Conservation (phyloP, 2,113 vertebrate genomes). For the Elanus axillaris region DNA sequence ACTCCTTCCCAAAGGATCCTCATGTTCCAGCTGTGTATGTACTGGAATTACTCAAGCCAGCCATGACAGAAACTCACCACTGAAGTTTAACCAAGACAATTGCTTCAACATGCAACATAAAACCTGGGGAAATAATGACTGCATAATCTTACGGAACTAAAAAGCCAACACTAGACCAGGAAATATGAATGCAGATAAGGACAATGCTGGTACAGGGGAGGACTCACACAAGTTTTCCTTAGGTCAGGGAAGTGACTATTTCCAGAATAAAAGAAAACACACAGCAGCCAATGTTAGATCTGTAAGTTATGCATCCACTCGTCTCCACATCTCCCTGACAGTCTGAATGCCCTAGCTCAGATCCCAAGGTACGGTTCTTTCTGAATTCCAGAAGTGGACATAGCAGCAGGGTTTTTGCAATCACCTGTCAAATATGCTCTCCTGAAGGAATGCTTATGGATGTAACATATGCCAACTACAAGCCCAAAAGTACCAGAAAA, state of each 20-base stretch:
- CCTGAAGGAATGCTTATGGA: background rate
- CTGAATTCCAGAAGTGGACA: background rate
- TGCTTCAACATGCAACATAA: background rate
- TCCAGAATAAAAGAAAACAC: background rate
- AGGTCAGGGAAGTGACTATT: background rate
- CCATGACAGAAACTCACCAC: background rate
- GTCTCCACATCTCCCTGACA: background rate
- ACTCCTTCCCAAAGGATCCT: constrained; percentile 36
- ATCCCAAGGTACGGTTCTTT: background rate
- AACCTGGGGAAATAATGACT: background rate
- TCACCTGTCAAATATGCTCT: background rate
- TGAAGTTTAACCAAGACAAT: background rate
- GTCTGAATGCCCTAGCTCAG: background rate
- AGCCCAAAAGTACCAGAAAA: background rate
- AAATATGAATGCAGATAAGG: background rate
- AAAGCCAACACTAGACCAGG: background rate
- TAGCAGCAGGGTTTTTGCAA: background rate
- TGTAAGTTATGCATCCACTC: background rate
- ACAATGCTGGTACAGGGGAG: background rate
- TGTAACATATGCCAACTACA: background rate
- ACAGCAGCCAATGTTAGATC: background rate
- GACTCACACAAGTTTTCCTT: background rate
- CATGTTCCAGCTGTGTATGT: background rate
- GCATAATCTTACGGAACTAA: background rate
- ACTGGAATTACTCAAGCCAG: constrained; percentile 10